A percentile compares a stretch with the other conserved stretches of the same genome.
These are phyloP conservation scores for Zootermopsis nevadensis DNA, from an alignment of 2,888 invertebrate species.

Conservation along the genomic window DNA sequence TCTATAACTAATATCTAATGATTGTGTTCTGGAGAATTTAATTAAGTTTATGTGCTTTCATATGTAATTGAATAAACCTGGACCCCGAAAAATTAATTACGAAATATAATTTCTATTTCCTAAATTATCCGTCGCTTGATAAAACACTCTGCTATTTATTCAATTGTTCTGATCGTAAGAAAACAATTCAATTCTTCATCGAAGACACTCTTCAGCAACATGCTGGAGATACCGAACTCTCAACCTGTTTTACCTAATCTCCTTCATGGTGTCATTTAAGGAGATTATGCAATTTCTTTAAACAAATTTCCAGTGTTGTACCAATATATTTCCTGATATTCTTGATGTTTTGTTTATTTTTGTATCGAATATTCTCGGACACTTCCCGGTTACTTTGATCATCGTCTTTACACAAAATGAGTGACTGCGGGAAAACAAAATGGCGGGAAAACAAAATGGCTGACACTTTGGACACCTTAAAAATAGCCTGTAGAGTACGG, in stretches of 20 bases:
- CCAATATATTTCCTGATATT: background rate
- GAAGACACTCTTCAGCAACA: constrained; percentile 45
- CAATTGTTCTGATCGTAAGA: background rate
- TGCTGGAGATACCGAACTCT: constrained; percentile 54
- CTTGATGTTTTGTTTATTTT: constrained; percentile 22
- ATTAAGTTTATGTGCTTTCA: background rate
- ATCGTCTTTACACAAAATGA: constrained; percentile 12
- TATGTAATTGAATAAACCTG: background rate
- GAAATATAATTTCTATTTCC: background rate
- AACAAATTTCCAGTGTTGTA: constrained; percentile 12
- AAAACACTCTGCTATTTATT: background rate
- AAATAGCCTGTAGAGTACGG: constrained; percentile 99
- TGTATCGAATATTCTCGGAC: background rate
- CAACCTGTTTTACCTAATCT: constrained; percentile 33
- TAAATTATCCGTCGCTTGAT: background rate
- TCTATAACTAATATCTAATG: background rate
- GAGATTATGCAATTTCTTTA: background rate
- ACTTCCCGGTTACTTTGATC: constrained; percentile 49
- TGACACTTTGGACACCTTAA: constrained; percentile 78
- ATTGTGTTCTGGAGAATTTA: background rate
- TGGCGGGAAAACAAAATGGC: constrained; percentile 9
- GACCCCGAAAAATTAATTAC: background rate
- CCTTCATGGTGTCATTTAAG: constrained; percentile 32
- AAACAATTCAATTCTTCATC: background rate
- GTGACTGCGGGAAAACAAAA: constrained; percentile 39